phyloP scores from a whole-genome alignment of 1,140 invertebrate genomes.

The Idris sp. region DNA sequence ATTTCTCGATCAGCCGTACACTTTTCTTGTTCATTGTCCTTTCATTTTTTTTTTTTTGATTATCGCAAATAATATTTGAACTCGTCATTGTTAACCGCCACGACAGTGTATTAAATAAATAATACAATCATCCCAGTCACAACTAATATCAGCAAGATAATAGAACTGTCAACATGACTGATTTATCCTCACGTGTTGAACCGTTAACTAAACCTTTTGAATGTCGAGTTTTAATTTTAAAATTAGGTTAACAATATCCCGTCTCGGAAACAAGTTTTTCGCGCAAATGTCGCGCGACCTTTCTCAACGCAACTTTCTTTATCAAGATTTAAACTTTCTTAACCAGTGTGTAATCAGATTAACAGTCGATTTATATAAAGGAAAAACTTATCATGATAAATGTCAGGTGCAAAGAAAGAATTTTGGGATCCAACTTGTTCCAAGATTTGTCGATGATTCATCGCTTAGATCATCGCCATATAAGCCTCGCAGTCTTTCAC shows the following conservation, averaged over 20 bases:
- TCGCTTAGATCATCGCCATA: conserved; percentile 58
- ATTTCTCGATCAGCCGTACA: not conserved
- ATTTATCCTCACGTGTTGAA: conserved; percentile 42
- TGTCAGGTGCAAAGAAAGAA: conserved; percentile 16
- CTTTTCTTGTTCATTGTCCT: too few relatives aligned
- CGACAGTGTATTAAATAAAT: conserved; percentile 44
- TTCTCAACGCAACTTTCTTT: conserved; percentile 11
- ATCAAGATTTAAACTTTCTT: conserved; percentile 23
- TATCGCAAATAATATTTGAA: too few relatives aligned
- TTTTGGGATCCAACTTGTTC: too few relatives aligned
- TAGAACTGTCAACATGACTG: conserved; percentile 43
- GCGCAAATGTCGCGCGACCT: conserved; percentile 34
- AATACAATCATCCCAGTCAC: conserved; percentile 28
- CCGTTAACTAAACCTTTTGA: conserved; percentile 36
- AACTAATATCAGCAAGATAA: conserved; percentile 40
- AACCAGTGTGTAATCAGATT: conserved; percentile 43
- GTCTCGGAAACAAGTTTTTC: conserved; percentile 20
- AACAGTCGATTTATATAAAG: conserved; percentile 7
- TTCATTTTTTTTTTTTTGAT: too few relatives aligned
- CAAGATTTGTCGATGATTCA: conserved; percentile 64
- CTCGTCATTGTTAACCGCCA: too few relatives aligned
- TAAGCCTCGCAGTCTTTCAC: conserved; percentile 46
- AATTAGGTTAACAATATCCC: conserved; percentile 50
- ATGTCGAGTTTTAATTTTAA: conserved; percentile 27
- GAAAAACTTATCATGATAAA: conserved; percentile 48